phyloP scores from a whole-genome alignment of 2,113 vertebrate genomes.

The Danio rerio region DNA sequence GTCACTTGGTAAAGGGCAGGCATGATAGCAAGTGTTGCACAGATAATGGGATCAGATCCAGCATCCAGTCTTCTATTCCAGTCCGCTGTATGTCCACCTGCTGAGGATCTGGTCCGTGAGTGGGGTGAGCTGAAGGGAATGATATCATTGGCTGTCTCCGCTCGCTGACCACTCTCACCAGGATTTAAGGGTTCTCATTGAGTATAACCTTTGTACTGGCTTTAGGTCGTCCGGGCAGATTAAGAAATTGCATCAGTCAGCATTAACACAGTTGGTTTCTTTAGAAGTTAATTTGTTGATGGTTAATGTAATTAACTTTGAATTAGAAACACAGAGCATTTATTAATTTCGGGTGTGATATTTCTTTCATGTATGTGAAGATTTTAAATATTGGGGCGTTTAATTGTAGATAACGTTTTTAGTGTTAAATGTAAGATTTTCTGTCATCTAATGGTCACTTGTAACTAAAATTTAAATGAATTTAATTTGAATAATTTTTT shows the following conservation, averaged over 20 bases:
- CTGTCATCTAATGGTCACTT: background rate
- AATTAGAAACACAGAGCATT: background rate
- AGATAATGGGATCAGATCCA: slow-evolving; percentile 43
- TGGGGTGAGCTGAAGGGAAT: slow-evolving; percentile 70
- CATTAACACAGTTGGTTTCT: background rate
- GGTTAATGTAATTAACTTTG: background rate
- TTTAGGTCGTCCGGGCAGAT: slow-evolving; percentile 1
- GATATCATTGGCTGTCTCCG: slow-evolving; percentile 67
- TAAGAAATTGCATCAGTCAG: background rate
- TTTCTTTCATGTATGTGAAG: background rate
- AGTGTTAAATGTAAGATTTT: background rate
- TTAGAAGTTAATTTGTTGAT: background rate
- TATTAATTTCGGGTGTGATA: background rate
- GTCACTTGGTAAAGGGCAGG: slow-evolving; percentile 6
- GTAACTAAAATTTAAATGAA: background rate
- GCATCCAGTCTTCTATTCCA: background rate
- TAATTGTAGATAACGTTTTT: background rate
- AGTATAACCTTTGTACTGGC: background rate
- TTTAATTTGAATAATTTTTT: too few species aligned
- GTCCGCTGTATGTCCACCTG: slow-evolving; percentile 46
- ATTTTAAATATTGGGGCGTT: background rate
- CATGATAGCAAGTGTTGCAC: background rate
- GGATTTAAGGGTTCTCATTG: slow-evolving; percentile 4
- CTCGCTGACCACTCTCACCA: slow-evolving; percentile 49
- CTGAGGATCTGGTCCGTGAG: slow-evolving; percentile 56